Percentiles rank a stretch among this genome's conserved stretches.
Conservation (phyloP, 1,140 invertebrate species). For the Bombyx mandarina region DNA sequence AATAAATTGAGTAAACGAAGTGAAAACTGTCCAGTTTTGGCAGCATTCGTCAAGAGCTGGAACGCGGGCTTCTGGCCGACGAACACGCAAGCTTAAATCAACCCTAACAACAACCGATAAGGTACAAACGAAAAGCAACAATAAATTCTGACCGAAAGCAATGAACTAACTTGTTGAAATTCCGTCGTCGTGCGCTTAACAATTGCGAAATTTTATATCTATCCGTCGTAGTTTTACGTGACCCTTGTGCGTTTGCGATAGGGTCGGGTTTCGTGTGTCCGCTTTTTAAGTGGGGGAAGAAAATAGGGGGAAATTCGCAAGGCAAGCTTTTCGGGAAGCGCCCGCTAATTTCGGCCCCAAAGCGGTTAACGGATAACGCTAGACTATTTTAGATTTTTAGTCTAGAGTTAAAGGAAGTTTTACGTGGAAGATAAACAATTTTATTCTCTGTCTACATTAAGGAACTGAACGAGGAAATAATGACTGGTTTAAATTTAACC, state of each 20-base stretch:
- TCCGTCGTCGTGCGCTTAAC: slow-evolving; percentile 44
- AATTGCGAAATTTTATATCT: slow-evolving; percentile 30
- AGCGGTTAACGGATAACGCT: slow-evolving; percentile 27
- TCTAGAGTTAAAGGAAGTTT: slow-evolving; percentile 8
- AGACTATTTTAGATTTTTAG: slow-evolving; percentile 24
- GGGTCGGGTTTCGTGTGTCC: slow-evolving; percentile 32
- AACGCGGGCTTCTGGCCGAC: slow-evolving; percentile 17
- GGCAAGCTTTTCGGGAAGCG: slow-evolving; percentile 27
- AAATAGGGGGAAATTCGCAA: slow-evolving; percentile 29
- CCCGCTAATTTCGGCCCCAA: slow-evolving; percentile 33
- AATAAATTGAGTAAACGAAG: slow-evolving; percentile 52
- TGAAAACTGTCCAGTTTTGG: slow-evolving; percentile 62
- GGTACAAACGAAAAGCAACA: slow-evolving; percentile 8
- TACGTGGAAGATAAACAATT: background rate
- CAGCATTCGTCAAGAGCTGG: slow-evolving; percentile 54
- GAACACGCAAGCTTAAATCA: slow-evolving; percentile 6
- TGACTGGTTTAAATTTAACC: too few species aligned
- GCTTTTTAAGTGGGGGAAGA: background rate
- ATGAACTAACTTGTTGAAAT: slow-evolving; percentile 62
- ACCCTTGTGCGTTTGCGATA: slow-evolving; percentile 24
- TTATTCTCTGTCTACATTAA: background rate
- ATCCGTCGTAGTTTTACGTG: slow-evolving; percentile 11
- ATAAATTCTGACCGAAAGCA: slow-evolving; percentile 23
- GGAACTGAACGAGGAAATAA: too few species aligned
- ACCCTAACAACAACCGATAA: slow-evolving; percentile 14